A percentile compares a stretch with the other conserved stretches of the same genome.
phyloP scores from a whole-genome alignment of 2,113 vertebrate species.

The Chlamydotis undulata region DNA sequence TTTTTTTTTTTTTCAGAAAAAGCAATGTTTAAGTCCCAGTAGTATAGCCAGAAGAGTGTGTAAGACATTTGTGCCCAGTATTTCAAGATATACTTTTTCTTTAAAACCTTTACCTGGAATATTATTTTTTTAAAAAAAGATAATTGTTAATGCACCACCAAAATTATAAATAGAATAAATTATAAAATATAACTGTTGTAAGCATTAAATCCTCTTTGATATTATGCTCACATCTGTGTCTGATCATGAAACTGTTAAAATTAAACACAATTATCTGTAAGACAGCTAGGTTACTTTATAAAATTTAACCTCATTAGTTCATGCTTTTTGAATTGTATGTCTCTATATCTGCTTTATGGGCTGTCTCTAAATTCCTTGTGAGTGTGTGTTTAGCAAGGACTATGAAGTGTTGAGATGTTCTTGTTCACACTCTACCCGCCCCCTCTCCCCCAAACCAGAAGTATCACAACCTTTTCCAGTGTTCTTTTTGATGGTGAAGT shows the following conservation, averaged over 20 bases:
- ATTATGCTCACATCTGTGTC: conserved; percentile 53
- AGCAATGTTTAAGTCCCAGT: background rate
- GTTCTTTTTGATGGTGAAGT: background rate
- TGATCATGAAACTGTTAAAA: conserved; percentile 63
- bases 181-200: background rate
- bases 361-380: background rate
- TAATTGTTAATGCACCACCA: background rate
- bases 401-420: background rate
- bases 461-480: background rate
- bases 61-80: background rate
- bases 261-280: conserved; percentile 54
- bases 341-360: background rate
- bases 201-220: conserved; percentile 40
- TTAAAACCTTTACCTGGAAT: background rate
- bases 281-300: conserved; percentile 37
- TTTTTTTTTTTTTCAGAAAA: background rate
- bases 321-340: background rate
- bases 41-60: background rate
- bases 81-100: background rate
- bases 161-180: conserved; percentile 36
- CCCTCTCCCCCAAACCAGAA: background rate
- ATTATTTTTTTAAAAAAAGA: background rate
- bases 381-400: background rate
- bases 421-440: background rate
- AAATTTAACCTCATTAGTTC: conserved; percentile 36